Base-by-base conservation (phyloP, 2,797 vertebrate genomes). In the Semotilus atromaculatus region DNA sequence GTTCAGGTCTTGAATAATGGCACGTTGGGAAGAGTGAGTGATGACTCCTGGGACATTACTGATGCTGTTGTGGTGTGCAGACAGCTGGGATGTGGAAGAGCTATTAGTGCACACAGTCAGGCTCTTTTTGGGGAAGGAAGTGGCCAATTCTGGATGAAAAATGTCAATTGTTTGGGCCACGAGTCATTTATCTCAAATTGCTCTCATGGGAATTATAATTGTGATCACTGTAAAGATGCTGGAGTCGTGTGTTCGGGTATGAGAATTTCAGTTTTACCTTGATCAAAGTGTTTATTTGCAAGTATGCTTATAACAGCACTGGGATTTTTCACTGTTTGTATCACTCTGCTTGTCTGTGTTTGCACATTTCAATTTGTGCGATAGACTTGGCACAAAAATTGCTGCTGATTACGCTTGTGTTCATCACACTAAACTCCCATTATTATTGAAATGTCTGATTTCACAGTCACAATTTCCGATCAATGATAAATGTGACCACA, bases 171-270 rank as follows among this genome's bases (percentile, higher is more conserved):
- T 81, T 23, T 5, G 2, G 88, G 73, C 53, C n/a, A 0, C 14
- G 80, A 86, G 67, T 4, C 1, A 0, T 34, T 0, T 7, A 9
- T 88, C 2, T 23, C 3, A 77, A 0, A 48, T 4, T 90, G 89
- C 40, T 3, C 0, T 29, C 9, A 70, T 9, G 1, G 0, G 0
- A 64, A 16, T 80, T 2, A 0, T 10, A 0, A 60, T 38, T 88
- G 87, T 53, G 0, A 0, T 7, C 66, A 79, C 36, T 0, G 0
- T 8, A 29, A 82, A 26, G 64, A 80, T 62, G 86, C 83, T 66
- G 85, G 86, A 64, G 85, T 88, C 78, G n/a, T 67, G 5, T 90
- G 87, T 21, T 70, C 77, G 86, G 43, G 89, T 90, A 86, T 29
- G 45, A 75, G 14, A 4, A 74, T 8, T 62, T 23, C 1, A 21